These are phyloP conservation scores for Drosophila atripex DNA, from an alignment of 2,888 invertebrate species.

Conservation along the genomic window DNA sequence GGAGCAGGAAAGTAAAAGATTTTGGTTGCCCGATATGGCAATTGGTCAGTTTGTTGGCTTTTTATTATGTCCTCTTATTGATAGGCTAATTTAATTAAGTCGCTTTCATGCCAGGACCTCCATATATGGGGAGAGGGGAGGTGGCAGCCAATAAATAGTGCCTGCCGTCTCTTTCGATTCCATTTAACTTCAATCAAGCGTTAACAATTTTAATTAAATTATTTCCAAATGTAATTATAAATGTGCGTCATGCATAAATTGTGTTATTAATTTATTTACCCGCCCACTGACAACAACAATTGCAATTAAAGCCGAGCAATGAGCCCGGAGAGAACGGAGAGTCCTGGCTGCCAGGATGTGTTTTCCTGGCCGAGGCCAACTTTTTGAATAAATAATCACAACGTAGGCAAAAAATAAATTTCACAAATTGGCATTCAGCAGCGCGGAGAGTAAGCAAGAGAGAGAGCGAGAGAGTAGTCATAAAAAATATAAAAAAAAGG, in stretches of 20 bases:
- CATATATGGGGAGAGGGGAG: no score
- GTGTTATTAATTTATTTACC: slow-evolving; percentile 73
- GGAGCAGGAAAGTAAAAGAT: slow-evolving; percentile 6
- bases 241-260: slow-evolving; percentile 76
- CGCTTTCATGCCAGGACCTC: slow-evolving; percentile 27
- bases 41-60: slow-evolving; percentile 62
- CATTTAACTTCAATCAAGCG: slow-evolving; percentile 80
- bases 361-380: slow-evolving; percentile 49
- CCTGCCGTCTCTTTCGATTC: slow-evolving; percentile 48
- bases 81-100: slow-evolving; percentile 74
- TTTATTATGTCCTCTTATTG: slow-evolving; percentile 41
- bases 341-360: slow-evolving; percentile 22
- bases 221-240: slow-evolving; percentile 80
- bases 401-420: slow-evolving; percentile 74
- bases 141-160: no score
- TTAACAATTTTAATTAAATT: slow-evolving; percentile 81
- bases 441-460: not conserved
- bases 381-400: slow-evolving; percentile 76
- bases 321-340: not conserved
- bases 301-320: slow-evolving; percentile 38
- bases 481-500: slow-evolving; percentile 3
- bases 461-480: slow-evolving; percentile 1
- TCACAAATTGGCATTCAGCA: slow-evolving; percentile 64
- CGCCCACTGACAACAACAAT: slow-evolving; percentile 30
- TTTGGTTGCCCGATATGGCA: slow-evolving; percentile 54